Conservation (phyloP, 2,113 vertebrate species). For the Cephalopterus ornatus region DNA sequence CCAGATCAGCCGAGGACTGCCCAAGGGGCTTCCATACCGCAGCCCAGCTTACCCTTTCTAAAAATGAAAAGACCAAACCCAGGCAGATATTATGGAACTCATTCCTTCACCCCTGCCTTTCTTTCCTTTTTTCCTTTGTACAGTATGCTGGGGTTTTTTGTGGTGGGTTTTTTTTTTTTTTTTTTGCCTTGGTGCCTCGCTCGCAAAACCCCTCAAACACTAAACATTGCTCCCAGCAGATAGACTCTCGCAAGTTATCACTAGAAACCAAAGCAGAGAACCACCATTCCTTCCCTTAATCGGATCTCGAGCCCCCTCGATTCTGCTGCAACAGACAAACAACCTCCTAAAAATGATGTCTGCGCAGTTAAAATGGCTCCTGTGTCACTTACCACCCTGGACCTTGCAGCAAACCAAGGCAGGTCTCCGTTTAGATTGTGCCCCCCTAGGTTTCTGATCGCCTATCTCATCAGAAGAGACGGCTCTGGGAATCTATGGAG, state of each 20-base stretch:
- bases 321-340: neutral
- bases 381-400: slow-evolving; percentile 48
- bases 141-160: neutral
- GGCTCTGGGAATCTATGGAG: neutral
- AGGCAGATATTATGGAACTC: neutral
- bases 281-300: neutral
- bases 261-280: neutral
- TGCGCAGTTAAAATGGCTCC: slow-evolving; percentile 78
- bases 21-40: neutral
- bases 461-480: neutral
- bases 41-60: neutral
- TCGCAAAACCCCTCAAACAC: neutral
- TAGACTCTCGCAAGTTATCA: neutral
- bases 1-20: neutral
- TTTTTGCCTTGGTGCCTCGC: neutral
- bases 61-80: neutral
- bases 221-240: neutral
- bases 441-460: neutral
- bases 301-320: neutral
- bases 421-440: neutral
- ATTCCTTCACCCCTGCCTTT: neutral
- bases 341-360: slow-evolving; percentile 28
- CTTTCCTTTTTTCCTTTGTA: neutral
- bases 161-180: neutral
- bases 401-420: neutral